phyloP scores from a whole-genome alignment of 2,888 invertebrate genomes.

The Caenorhabditis virilis region DNA sequence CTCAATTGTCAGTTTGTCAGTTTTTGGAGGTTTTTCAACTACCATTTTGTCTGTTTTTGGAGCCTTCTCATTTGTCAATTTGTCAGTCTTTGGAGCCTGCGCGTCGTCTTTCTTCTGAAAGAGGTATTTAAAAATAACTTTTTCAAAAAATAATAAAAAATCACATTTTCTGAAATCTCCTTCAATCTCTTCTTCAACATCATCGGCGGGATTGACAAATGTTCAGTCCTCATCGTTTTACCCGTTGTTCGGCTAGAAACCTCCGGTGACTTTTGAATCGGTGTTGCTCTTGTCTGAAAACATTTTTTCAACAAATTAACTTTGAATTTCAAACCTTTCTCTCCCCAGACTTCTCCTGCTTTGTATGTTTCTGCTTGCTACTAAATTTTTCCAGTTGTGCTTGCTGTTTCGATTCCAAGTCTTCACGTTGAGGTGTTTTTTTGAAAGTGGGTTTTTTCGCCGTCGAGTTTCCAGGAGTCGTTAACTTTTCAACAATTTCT shows the following conservation, averaged over 20 bases:
- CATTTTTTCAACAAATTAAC: neutral
- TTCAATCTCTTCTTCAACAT: constrained; percentile 1
- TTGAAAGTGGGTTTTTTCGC: too few species aligned
- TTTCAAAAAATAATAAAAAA: neutral
- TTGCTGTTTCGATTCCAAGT: too few species aligned
- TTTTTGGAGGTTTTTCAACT: neutral
- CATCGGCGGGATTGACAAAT: neutral
- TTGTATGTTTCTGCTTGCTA: neutral
- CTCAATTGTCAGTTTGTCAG: neutral
- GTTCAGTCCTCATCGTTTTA: neutral
- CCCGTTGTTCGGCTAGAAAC: neutral
- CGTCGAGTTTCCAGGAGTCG: constrained; percentile 2
- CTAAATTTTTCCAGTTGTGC: neutral
- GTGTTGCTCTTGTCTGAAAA: neutral
- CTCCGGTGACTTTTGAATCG: neutral
- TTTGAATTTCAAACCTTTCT: too few species aligned
- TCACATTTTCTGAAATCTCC: neutral
- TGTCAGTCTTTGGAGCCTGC: neutral
- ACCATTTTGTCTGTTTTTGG: neutral
- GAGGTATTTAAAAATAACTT: neutral
- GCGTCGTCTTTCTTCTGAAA: neutral
- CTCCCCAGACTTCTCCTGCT: neutral
- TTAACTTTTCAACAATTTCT: neutral
- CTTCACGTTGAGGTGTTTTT: too few species aligned
- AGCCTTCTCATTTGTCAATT: neutral